A percentile compares a stretch with the other conserved stretches of the same genome.
Evolutionary conservation across 2,797 vertebrate species (phyloP).

Genomic region (Myotis planiceps): DNA sequence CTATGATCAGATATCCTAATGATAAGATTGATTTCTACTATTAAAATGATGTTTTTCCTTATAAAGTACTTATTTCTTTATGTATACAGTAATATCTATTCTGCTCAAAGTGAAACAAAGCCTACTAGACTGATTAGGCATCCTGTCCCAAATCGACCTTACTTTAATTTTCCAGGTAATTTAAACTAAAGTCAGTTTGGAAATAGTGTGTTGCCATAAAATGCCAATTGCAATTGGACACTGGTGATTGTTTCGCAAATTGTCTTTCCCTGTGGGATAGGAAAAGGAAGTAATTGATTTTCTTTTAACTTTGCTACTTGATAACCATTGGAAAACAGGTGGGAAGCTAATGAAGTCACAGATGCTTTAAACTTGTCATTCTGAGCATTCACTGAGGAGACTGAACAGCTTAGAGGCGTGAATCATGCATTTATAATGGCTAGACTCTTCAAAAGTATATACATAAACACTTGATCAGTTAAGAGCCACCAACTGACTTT

Average conservation of each 20-base stretch:
- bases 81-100: background rate
- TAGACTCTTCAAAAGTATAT: constrained; percentile 40
- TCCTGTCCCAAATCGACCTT: background rate
- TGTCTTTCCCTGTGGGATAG: constrained; percentile 31
- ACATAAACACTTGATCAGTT: constrained; percentile 50
- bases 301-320: constrained; percentile 53
- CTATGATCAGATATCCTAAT: background rate
- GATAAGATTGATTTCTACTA: background rate
- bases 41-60: background rate
- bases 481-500: constrained; percentile 43
- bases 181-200: constrained; percentile 54
- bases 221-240: constrained; percentile 6
- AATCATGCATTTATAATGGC: constrained; percentile 44
- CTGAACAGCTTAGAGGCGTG: background rate
- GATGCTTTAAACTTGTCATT: constrained; percentile 48
- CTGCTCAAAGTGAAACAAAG: constrained; percentile 2
- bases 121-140: background rate
- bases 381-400: background rate
- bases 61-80: constrained; percentile 1
- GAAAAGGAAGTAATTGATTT: constrained; percentile 56
- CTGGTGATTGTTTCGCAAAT: constrained; percentile 57
- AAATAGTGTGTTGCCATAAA: constrained; percentile 30
- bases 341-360: constrained; percentile 55
- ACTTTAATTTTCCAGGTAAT: constrained; percentile 42
- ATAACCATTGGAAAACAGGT: constrained; percentile 55